These are phyloP conservation scores for Pocillopora grandis DNA, from an alignment of 92 coral and sea anemone species.

Conservation along the genomic window DNA sequence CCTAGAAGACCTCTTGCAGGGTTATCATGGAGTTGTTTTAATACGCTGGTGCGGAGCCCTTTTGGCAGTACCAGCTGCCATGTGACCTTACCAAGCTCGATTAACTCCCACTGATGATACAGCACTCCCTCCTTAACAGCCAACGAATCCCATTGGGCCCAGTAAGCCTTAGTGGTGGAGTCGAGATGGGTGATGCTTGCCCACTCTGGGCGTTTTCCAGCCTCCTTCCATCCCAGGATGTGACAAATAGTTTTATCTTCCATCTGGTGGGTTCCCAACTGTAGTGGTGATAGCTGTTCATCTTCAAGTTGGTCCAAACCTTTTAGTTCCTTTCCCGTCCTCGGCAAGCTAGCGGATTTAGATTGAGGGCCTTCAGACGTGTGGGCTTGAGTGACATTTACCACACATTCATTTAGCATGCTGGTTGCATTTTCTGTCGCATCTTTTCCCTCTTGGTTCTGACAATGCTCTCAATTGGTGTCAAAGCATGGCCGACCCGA, in stretches of 20 bases:
- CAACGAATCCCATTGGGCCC: conserved; percentile 38
- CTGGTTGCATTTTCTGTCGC: background rate
- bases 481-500: conserved; percentile 15
- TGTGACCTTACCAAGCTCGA: conserved; percentile 6
- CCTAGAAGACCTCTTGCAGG: conserved; percentile 27
- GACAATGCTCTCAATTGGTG: conserved; percentile 24
- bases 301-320: background rate
- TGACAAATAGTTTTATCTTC: conserved; percentile 17
- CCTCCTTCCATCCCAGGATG: conserved; percentile 20
- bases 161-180: conserved; percentile 18
- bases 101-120: conserved; percentile 6
- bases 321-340: background rate
- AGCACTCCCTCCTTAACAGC: conserved; percentile 5
- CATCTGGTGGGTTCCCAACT: conserved; percentile 23
- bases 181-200: conserved; percentile 17
- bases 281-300: conserved; percentile 12
- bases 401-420: conserved; percentile 2
- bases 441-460: conserved; percentile 31
- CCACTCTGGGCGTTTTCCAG: conserved; percentile 31
- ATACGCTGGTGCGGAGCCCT: conserved; percentile 7
- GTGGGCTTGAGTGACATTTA: background rate
- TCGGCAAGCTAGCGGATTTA: background rate
- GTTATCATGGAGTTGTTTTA: conserved; percentile 19
- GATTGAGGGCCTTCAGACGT: conserved; percentile 4
- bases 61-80: conserved; percentile 3